A percentile compares a stretch with the other conserved stretches of the same genome.
phyloP scores from a whole-genome alignment of 2,113 vertebrate species.

The Phasianus colchicus region DNA sequence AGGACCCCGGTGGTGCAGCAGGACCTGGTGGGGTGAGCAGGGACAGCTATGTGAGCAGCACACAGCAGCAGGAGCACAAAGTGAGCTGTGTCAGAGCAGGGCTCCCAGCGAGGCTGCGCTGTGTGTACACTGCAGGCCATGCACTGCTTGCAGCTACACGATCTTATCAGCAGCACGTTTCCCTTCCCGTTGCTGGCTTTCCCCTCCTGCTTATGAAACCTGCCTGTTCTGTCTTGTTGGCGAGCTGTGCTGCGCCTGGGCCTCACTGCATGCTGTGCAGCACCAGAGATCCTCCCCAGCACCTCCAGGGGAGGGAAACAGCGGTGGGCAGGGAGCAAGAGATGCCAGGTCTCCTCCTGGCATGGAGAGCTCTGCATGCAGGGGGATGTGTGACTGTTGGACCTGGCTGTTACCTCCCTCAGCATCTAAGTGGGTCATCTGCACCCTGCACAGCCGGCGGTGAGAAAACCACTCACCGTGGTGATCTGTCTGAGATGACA shows the following conservation, averaged over 20 bases:
- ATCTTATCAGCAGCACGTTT: not conserved
- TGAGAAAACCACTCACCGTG: not conserved
- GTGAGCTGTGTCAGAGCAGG: not conserved
- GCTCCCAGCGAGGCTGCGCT: not conserved
- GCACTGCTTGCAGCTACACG: accelerated
- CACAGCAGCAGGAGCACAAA: not conserved
- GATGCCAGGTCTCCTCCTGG: not conserved
- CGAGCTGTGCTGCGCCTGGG: not conserved
- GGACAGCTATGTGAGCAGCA: not conserved
- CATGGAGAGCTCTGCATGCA: accelerated
- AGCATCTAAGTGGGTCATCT: not conserved
- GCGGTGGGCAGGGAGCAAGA: not conserved
- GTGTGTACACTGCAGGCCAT: accelerated
- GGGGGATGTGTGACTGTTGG: not conserved
- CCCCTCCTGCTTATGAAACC: not conserved
- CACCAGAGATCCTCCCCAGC: not conserved
- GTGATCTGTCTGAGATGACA: not conserved
- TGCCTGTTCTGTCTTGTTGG: not conserved
- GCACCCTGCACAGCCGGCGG: not conserved
- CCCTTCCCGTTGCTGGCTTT: not conserved
- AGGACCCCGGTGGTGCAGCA: too few species aligned
- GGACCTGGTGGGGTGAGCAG: accelerated
- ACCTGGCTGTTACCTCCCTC: not conserved
- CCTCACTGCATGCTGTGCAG: not conserved
- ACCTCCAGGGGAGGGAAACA: not conserved